These are phyloP conservation scores for Choloepus hoffmanni DNA, from an alignment of 2,113 vertebrate genomes.

Conservation along the genomic window DNA sequence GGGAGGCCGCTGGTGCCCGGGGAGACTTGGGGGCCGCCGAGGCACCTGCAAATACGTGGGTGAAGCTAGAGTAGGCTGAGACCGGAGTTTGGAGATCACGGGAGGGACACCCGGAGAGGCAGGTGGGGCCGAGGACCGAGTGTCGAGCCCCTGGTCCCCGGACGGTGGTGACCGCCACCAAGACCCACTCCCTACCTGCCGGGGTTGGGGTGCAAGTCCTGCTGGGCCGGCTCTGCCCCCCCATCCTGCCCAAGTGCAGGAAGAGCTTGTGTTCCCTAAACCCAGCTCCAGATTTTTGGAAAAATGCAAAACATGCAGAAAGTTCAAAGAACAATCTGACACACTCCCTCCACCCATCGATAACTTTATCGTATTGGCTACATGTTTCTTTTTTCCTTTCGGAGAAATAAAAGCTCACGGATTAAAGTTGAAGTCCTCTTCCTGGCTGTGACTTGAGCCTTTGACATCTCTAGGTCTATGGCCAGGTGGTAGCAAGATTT, in stretches of 20 bases:
- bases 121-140: background rate
- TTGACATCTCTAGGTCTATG: no score
- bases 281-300: background rate
- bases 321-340: no score
- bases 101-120: background rate
- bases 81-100: no score
- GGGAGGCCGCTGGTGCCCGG: background rate
- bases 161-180: background rate
- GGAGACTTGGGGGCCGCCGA: background rate
- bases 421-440: background rate
- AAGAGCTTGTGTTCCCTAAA: background rate
- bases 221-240: background rate
- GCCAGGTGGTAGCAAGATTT: background rate
- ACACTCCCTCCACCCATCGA: no score
- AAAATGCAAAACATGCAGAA: background rate
- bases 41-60: background rate
- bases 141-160: background rate
- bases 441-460: rapidly evolving
- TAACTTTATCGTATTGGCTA: background rate
- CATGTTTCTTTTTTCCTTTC: background rate
- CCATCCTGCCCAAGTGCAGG: background rate
- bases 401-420: no score
- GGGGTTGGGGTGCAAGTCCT: no score
- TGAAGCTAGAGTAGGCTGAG: background rate
- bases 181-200: background rate